These are phyloP conservation scores for Pempheris klunzingeri DNA, from an alignment of 2,797 vertebrate genomes.

Conservation along the genomic window DNA sequence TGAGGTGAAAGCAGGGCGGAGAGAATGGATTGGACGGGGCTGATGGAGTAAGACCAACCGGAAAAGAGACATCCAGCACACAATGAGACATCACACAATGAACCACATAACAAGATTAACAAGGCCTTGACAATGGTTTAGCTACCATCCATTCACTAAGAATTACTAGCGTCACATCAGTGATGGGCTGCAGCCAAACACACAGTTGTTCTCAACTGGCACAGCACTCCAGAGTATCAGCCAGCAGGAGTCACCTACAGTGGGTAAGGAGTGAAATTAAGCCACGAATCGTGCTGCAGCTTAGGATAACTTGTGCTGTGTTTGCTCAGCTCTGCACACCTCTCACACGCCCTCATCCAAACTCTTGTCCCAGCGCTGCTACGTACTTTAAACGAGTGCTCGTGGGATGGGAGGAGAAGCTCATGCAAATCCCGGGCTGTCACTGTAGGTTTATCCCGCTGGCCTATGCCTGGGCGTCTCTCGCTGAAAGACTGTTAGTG, in stretches of 20 bases:
- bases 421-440: slow-evolving; percentile 73
- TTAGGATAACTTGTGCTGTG: slow-evolving; percentile 48
- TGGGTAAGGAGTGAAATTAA: slow-evolving; percentile 21
- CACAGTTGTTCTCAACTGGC: slow-evolving; percentile 27
- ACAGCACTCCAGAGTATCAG: slow-evolving; percentile 25
- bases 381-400: slow-evolving; percentile 63
- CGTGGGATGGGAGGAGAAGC: slow-evolving; percentile 65
- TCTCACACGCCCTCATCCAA: slow-evolving; percentile 42
- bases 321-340: slow-evolving; percentile 53
- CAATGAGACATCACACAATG: slow-evolving; percentile 69
- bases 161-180: slow-evolving; percentile 55
- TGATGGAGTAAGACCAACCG: slow-evolving; percentile 52
- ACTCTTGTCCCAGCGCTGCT: slow-evolving; percentile 45
- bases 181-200: slow-evolving; percentile 41
- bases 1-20: slow-evolving; percentile 57
- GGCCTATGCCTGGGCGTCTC: slow-evolving; percentile 54
- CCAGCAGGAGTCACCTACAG: slow-evolving; percentile 38
- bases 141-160: slow-evolving; percentile 64
- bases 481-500: slow-evolving; percentile 63
- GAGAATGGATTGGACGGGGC: slow-evolving; percentile 67
- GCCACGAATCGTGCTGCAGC: slow-evolving; percentile 23
- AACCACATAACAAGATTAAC: slow-evolving; percentile 73
- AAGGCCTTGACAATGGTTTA: slow-evolving; percentile 67
- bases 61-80: slow-evolving; percentile 57
- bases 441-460: slow-evolving; percentile 70